phyloP scores from a whole-genome alignment of 2,888 invertebrate species.

The Napeogenes sylphis region DNA sequence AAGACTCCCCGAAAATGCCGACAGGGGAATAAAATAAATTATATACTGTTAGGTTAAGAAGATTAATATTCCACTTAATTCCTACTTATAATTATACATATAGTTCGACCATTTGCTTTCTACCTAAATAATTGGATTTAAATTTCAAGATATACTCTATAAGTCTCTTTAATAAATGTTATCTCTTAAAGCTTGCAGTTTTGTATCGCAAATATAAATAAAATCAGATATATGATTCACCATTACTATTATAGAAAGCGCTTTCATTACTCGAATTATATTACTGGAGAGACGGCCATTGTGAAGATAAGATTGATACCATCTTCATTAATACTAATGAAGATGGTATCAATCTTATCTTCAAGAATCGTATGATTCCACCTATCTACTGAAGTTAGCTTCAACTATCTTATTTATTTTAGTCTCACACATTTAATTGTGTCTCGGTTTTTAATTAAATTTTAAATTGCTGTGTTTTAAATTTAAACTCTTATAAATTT shows the following conservation, averaged over 20 bases:
- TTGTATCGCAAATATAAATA: neutral
- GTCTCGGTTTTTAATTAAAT: neutral
- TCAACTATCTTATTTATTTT: constrained; percentile 4
- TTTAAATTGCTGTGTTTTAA: no score
- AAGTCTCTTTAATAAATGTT: neutral
- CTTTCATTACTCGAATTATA: constrained; percentile 2
- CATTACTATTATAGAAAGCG: neutral
- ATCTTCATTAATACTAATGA: neutral
- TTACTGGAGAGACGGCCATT: neutral
- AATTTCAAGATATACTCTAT: no score
- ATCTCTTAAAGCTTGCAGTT: neutral
- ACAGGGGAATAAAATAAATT: constrained; percentile 24
- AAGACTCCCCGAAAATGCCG: constrained; percentile 21
- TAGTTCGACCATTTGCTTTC: no score
- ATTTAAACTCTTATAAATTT: no score
- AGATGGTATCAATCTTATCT: no score
- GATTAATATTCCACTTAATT: constrained; percentile 10
- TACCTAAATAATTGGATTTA: no score
- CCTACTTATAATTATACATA: neutral
- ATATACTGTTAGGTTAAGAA: constrained; percentile 10
- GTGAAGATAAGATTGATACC: constrained; percentile 6
- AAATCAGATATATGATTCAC: neutral
- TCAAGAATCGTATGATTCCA: neutral
- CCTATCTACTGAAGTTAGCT: neutral
- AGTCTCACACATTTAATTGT: neutral